Conservation (phyloP, 1,140 invertebrate species). For the Pogonomyrmex californicus region DNA sequence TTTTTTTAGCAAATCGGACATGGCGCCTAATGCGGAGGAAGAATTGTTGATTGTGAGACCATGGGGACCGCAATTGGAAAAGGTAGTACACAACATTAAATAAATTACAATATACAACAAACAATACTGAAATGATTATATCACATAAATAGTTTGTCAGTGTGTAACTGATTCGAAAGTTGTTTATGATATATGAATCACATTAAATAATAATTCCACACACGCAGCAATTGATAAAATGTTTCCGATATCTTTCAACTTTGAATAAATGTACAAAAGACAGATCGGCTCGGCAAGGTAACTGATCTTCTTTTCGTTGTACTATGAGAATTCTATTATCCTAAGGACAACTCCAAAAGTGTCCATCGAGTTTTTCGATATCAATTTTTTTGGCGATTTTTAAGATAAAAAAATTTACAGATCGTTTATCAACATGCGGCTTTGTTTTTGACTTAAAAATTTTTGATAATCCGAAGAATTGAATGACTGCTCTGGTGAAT, state of each 20-base stretch:
- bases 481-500: too few relatives aligned
- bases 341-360: too few relatives aligned
- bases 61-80: constrained; percentile 84
- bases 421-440: too few relatives aligned
- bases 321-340: constrained; percentile 72
- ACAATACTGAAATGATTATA: constrained; percentile 1
- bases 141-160: background rate
- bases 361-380: too few relatives aligned
- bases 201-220: constrained; percentile 29
- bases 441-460: too few relatives aligned
- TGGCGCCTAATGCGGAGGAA: constrained; percentile 86
- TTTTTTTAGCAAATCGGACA: constrained; percentile 85
- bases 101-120: background rate
- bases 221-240: constrained; percentile 72
- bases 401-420: too few relatives aligned
- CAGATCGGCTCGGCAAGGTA: constrained; percentile 53
- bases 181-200: constrained; percentile 30
- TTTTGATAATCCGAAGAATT: too few relatives aligned
- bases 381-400: too few relatives aligned
- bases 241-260: constrained; percentile 79
- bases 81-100: constrained; percentile 75
- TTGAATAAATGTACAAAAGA: constrained; percentile 70
- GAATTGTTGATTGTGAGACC: constrained; percentile 84
- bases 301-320: constrained; percentile 66
- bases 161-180: constrained; percentile 34